Conservation (phyloP, 1,140 invertebrate genomes). For the Asobara japonica region DNA sequence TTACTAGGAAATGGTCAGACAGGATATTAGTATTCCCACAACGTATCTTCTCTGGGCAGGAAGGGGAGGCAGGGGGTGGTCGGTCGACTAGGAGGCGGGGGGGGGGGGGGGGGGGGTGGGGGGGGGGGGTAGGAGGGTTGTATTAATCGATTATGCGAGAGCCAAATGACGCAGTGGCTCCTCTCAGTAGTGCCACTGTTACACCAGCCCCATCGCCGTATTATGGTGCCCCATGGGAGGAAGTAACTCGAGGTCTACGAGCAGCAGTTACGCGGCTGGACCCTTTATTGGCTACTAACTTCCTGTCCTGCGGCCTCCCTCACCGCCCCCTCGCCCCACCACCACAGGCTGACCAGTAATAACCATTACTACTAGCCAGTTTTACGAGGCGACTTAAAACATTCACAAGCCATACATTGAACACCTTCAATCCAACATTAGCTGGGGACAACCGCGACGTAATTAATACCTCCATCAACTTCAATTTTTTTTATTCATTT, state of each 20-base stretch:
- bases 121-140: neutral
- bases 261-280: slow-evolving; percentile 42
- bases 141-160: slow-evolving; percentile 9
- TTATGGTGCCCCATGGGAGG: neutral
- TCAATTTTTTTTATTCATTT: no score
- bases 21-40: neutral
- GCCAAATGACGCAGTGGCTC: slow-evolving; percentile 8
- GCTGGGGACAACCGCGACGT: no score
- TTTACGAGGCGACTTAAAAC: slow-evolving; percentile 50
- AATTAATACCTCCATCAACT: no score
- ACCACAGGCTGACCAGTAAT: slow-evolving; percentile 42
- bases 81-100: neutral
- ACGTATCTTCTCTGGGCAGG: neutral
- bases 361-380: slow-evolving; percentile 49
- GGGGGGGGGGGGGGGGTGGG: neutral
- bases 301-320: slow-evolving; percentile 32
- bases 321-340: neutral
- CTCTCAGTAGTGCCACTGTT: no score
- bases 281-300: slow-evolving; percentile 56
- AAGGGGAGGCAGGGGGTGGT: neutral
- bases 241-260: slow-evolving; percentile 43
- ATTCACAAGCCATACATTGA: slow-evolving; percentile 1
- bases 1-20: slow-evolving; percentile 9
- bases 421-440: neutral
- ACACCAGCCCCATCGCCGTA: neutral